Evolutionary conservation across 2,888 invertebrate genomes (phyloP).

Genomic region (Dasysyrphus albostriatus): DNA sequence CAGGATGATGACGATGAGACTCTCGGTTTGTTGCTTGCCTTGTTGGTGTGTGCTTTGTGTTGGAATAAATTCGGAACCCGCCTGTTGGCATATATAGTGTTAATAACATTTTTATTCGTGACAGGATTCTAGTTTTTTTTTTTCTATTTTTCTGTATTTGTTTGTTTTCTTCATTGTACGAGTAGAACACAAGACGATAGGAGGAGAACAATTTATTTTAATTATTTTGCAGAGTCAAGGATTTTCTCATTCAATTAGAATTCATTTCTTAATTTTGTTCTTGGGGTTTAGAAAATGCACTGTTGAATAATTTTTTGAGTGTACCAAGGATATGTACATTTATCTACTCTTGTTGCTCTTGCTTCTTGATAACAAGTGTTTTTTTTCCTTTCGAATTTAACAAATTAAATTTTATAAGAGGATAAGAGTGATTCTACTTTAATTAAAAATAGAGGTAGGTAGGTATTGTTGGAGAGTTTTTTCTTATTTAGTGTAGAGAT

Average conservation of each 20-base stretch:
- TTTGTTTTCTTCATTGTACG: background rate
- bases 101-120: conserved; percentile 69
- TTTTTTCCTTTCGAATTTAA: background rate
- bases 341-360: background rate
- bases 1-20: conserved; percentile 10
- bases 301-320: conserved; percentile 31
- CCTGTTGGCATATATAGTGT: conserved; percentile 62
- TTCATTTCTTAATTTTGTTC: conserved; percentile 42
- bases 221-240: conserved; percentile 60
- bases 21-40: conserved; percentile 17
- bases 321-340: background rate
- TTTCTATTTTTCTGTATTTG: background rate
- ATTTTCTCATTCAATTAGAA: conserved; percentile 62
- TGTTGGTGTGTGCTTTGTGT: conserved; percentile 21
- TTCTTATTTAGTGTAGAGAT: background rate
- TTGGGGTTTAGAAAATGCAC: conserved; percentile 4
- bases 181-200: conserved; percentile 16
- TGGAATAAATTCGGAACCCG: conserved; percentile 43
- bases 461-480: background rate
- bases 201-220: conserved; percentile 46
- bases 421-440: background rate
- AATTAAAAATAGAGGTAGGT: background rate
- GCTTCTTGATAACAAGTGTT: conserved; percentile 8
- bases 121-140: conserved; percentile 56
- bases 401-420: conserved; percentile 17